A percentile compares a stretch with the other conserved stretches of the same genome.
Evolutionary conservation across 1,140 invertebrate species (phyloP).

Genomic region (Bombus pyrosoma): DNA sequence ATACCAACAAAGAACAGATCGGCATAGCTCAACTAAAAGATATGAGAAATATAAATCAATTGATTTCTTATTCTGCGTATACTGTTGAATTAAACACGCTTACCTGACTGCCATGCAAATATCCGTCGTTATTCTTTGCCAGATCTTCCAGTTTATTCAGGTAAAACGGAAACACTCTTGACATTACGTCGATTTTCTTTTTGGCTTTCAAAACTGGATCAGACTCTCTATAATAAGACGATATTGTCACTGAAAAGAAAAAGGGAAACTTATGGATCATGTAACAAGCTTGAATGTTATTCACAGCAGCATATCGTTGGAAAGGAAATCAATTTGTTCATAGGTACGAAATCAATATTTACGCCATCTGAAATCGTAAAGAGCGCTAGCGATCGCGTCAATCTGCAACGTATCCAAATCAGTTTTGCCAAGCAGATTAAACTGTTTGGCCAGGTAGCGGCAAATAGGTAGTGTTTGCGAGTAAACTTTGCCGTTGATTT

Average conservation of each 20-base stretch:
- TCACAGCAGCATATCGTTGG: background rate
- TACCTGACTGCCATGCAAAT: constrained; percentile 82
- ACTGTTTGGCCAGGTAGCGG: constrained; percentile 74
- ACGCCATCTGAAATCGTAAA: constrained; percentile 72
- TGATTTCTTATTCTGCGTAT: background rate
- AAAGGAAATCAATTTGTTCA: constrained; percentile 13
- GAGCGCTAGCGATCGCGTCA: constrained; percentile 68
- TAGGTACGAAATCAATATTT: constrained; percentile 40
- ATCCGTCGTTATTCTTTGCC: constrained; percentile 80
- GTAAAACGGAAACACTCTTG: constrained; percentile 71
- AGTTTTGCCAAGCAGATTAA: constrained; percentile 64
- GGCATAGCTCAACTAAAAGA: constrained; percentile 77
- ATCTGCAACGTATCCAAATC: constrained; percentile 71
- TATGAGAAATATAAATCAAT: background rate
- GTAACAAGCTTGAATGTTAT: background rate
- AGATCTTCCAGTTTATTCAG: constrained; percentile 80
- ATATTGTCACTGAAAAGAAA: constrained; percentile 47
- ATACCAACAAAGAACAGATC: constrained; percentile 76
- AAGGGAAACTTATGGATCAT: background rate
- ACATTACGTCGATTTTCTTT: constrained; percentile 68
- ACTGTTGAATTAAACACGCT: constrained; percentile 2
- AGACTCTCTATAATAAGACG: constrained; percentile 64
- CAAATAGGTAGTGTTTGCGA: constrained; percentile 73
- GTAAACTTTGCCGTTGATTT: constrained; percentile 73
- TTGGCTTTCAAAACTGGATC: constrained; percentile 66